Base-by-base conservation (phyloP, 2,888 invertebrate species). In the Tachina fera region DNA sequence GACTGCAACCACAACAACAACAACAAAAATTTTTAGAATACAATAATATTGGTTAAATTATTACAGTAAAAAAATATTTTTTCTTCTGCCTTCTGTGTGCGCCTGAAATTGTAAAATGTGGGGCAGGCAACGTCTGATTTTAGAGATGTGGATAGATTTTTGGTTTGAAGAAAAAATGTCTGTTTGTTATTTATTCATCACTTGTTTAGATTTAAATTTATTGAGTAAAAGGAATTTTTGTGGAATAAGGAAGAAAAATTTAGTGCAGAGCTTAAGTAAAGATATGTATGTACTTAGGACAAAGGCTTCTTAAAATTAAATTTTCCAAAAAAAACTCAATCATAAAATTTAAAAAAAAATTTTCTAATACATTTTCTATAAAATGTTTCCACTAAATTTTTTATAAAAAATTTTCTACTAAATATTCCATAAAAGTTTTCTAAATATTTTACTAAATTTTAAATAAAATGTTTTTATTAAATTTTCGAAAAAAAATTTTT, bases 161-260 rank as follows among this genome's bases (percentile, higher is more conserved):
- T 49, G 3, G 9, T 51, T 58, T 65, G 56, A 6, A 43, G 1
- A 14, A 16, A 10, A 74, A 67, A 60, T 39, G 16, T 61, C 43
- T 31, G 75, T 70, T 82, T 63, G 19, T 43, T 75, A 75, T 82
- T 43, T 75, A 75, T 82, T 70, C 68, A 76, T 74, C 68, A 70
- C 70, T 82, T 70, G 75, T 70, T 47, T 39, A 56, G 61, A 70
- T 82, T 63, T 53, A 22, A 53, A 61, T 75, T 82, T 56, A 53
- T 71, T 63, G 14, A 53, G 45, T 53, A 31, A 3, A 19, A 51
- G 14, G 11, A 14, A 31, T 70, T 56, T 67, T 47, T 9, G 9
- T 10, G n/a, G n/a, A 4, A 14, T 71, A 19, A 14, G 13, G 19
- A 19, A 56, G 9, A 9, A 43, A 9, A 43, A 41, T 43, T 43